These are phyloP conservation scores for Callipepla squamata DNA, from an alignment of 2,113 vertebrate species.

Conservation along the genomic window DNA sequence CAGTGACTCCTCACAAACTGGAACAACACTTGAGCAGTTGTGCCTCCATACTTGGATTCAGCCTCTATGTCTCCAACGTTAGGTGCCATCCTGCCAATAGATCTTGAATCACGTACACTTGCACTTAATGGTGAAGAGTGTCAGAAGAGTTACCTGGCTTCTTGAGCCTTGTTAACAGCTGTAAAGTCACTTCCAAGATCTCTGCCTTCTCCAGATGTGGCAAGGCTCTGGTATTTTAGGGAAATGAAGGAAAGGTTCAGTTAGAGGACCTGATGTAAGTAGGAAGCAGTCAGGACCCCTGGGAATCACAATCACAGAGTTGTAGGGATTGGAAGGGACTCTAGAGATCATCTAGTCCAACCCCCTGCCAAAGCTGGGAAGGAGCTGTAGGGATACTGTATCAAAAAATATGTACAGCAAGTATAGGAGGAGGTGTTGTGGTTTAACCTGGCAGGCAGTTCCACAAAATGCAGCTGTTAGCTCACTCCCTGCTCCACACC, in stretches of 20 bases:
- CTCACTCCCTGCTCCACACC: too few species aligned
- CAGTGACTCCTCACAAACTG: too few species aligned
- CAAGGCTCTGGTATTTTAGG: neutral
- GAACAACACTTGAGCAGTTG: neutral
- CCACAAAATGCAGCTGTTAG: too few species aligned
- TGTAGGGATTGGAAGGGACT: neutral
- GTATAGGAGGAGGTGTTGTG: too few species aligned
- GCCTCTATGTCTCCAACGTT: neutral
- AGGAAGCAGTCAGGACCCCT: neutral
- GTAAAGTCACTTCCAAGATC: neutral
- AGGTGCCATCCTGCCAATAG: fast-evolving
- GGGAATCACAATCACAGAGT: too few species aligned
- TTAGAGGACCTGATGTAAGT: neutral
- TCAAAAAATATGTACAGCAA: neutral
- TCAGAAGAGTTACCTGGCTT: neutral
- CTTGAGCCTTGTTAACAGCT: neutral
- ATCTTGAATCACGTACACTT: neutral
- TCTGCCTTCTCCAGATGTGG: neutral
- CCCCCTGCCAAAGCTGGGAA: neutral
- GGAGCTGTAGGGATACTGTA: neutral
- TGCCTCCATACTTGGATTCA: neutral
- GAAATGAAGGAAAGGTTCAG: neutral
- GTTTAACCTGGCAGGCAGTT: too few species aligned
- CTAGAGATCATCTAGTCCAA: neutral
- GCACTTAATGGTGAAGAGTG: neutral